These are phyloP conservation scores for Corapipo altera DNA, from an alignment of 2,113 vertebrate genomes.

Conservation along the genomic window DNA sequence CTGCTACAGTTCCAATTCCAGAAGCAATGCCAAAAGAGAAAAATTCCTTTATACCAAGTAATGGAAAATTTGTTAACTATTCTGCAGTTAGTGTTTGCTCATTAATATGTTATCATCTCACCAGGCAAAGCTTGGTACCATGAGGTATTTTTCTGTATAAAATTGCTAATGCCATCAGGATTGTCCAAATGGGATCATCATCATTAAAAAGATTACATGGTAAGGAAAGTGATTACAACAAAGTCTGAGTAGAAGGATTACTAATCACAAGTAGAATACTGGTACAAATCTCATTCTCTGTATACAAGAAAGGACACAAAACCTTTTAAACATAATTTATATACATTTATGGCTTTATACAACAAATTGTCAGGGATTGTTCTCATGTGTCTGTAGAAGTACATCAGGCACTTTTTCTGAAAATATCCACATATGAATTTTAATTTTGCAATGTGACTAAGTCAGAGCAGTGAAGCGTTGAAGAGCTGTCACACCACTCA, in stretches of 20 bases:
- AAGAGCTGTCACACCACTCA: constrained; percentile 47
- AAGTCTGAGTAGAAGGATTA: constrained; percentile 14
- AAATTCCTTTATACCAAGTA: constrained; percentile 43
- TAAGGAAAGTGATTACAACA: constrained; percentile 43
- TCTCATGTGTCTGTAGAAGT: constrained; percentile 78
- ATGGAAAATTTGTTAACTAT: constrained; percentile 43
- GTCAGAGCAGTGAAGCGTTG: constrained; percentile 44
- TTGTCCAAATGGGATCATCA: constrained; percentile 54
- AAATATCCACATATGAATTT: constrained; percentile 68
- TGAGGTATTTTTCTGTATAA: constrained; percentile 63
- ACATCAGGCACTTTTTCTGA: constrained; percentile 87
- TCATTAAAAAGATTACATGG: constrained; percentile 29
- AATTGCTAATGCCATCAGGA: constrained; percentile 59
- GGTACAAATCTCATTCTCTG: constrained; percentile 45
- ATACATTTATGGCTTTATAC: constrained; percentile 92
- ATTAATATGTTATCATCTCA: background rate
- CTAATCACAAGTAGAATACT: constrained; percentile 59
- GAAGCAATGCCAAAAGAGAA: constrained; percentile 19
- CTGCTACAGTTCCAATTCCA: constrained; percentile 3
- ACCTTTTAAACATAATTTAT: constrained; percentile 83
- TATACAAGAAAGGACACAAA: constrained; percentile 75
- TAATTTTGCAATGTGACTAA: constrained; percentile 65
- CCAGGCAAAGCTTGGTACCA: constrained; percentile 44
- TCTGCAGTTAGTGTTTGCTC: constrained; percentile 62
- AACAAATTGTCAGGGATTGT: constrained; percentile 82